Evolutionary conservation across 2,888 invertebrate genomes (phyloP), one percentile per base, ranked within the genome.

Genomic region (Pyrocoelia pectoralis): DNA sequence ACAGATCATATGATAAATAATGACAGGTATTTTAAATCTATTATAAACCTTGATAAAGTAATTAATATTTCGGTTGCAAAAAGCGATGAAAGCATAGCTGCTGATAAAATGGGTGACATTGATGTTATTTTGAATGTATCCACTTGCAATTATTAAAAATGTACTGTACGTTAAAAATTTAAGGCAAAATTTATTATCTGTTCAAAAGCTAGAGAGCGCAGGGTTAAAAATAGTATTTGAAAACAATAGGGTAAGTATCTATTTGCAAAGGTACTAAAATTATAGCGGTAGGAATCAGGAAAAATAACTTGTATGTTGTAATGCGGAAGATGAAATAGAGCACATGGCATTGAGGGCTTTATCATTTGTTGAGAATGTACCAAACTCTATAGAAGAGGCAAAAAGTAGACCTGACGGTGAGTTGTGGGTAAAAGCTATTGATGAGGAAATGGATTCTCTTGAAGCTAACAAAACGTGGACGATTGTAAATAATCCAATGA

Each of bases 1-100:
- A 53, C 53, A 1, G 61, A 61, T 10, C 61, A 65, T 29, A 56
- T 61, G 8, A 55, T 58, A 9, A 62, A 61, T 33, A 13, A 41
- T 4, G 10, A 15, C 17, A 57, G 2, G 1, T 57, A 1, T 62
- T 62, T 38, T 55, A 19, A 2, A 8, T 1, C 5, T 1, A 15
- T 13, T n/a, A 8, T 0, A 48, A 61, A 48, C 5, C 54, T 70
- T 24, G 4, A 56, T 8, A 38, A 17, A 8, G 62, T 63, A 12
- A 12, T 67, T 29, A 49, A 67, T 18, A 66, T 71, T 8, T 43
- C 61, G 2, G 57, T 67, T 3, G 68, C 68, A 3, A 69, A 66
- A 40, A 59, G 38, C 14, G 56, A 41, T 9, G 19, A 49, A 9
- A 61, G 41, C 15, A 62, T 70, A 5, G 59, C 40, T 5, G 68